Conservation (phyloP, 2,797 vertebrate genomes). For the Anableps anableps region DNA sequence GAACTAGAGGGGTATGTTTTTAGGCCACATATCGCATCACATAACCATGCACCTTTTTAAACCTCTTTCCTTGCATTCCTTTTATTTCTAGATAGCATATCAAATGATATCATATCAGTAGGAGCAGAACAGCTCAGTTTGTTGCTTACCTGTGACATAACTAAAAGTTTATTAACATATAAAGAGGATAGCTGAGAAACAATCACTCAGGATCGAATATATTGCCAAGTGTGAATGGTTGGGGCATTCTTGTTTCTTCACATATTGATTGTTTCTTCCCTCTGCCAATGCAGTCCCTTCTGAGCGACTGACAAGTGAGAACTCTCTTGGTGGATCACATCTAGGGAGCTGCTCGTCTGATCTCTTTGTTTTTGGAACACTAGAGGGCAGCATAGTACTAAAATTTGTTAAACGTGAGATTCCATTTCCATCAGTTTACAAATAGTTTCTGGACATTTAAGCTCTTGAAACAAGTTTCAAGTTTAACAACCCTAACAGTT, state of each 20-base stretch:
- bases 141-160: not conserved
- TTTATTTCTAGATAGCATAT: slow-evolving; percentile 34
- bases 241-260: not conserved
- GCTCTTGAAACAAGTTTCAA: too few species aligned
- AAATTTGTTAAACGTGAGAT: slow-evolving; percentile 14
- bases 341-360: not conserved
- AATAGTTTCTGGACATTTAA: not conserved
- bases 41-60: slow-evolving; percentile 54
- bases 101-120: slow-evolving; percentile 24
- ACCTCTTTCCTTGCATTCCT: slow-evolving; percentile 16
- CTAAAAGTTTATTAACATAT: not conserved
- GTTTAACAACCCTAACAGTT: not conserved
- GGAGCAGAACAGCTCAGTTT: not conserved
- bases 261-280: not conserved
- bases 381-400: slow-evolving; percentile 72
- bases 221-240: not conserved
- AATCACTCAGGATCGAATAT: not conserved
- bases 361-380: slow-evolving; percentile 37
- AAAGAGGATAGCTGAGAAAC: not conserved
- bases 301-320: too few species aligned
- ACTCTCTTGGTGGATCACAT: not conserved
- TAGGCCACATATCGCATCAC: slow-evolving; percentile 32
- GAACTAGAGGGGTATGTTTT: not conserved
- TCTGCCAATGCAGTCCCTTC: not conserved
- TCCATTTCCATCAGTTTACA: not conserved